A percentile compares a stretch with the other conserved stretches of the same genome.
Evolutionary conservation across 2,797 vertebrate species (phyloP).

Genomic region (Galagoides demidoff): DNA sequence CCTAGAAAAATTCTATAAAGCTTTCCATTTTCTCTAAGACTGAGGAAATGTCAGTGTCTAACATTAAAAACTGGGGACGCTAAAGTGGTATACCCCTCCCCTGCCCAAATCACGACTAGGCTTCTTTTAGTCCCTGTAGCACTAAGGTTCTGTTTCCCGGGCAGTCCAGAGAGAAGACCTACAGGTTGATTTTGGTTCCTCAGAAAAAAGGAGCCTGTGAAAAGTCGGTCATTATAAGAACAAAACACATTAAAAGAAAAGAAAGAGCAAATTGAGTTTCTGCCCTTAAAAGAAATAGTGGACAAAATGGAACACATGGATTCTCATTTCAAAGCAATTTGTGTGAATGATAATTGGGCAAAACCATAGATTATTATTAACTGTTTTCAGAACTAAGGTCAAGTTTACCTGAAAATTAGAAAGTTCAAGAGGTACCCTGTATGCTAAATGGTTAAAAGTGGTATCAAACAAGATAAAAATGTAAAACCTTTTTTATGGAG

Average conservation of each 20-base stretch:
- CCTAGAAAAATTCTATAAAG: too few relatives aligned
- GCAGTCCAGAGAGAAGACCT: not conserved
- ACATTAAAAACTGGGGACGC: not conserved
- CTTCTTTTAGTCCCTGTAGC: not conserved
- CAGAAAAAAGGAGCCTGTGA: slow-evolving; percentile 10
- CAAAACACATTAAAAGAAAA: not conserved
- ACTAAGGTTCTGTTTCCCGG: not conserved
- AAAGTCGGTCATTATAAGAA: not conserved
- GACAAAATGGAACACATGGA: not conserved
- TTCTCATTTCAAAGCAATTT: slow-evolving; percentile 44
- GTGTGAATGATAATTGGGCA: slow-evolving; percentile 13
- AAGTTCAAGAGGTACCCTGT: slow-evolving; percentile 65
- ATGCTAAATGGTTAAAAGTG: slow-evolving; percentile 53
- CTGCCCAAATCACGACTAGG: not conserved
- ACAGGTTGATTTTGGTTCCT: not conserved
- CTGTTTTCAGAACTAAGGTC: slow-evolving; percentile 54
- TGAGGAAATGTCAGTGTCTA: slow-evolving; percentile 23
- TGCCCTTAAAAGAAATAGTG: not conserved
- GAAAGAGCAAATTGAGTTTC: not conserved
- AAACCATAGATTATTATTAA: slow-evolving; percentile 41
- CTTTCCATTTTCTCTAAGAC: not conserved
- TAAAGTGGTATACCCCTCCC: not conserved
- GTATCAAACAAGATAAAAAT: slow-evolving; percentile 74
- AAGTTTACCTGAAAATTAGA: slow-evolving; percentile 56
- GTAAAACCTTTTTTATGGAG: slow-evolving; percentile 85